These are phyloP conservation scores for Prietella phreatophila DNA, from an alignment of 2,113 vertebrate species.

Conservation along the genomic window DNA sequence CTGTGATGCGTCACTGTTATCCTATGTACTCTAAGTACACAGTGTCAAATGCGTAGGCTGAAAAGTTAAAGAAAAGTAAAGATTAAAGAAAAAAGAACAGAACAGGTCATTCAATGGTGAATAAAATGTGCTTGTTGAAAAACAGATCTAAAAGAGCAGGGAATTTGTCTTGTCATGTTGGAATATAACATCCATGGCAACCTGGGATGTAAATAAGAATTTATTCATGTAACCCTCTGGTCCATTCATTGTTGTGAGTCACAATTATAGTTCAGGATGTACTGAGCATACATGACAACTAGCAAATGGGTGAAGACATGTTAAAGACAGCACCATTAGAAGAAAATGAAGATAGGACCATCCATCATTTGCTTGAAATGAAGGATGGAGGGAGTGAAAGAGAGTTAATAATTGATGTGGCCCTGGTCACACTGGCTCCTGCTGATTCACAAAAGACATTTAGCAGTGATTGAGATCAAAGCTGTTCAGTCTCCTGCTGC, in stretches of 20 bases:
- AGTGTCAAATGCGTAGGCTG: background rate
- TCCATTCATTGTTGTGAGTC: conserved; percentile 7
- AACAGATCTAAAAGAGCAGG: background rate
- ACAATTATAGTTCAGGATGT: background rate
- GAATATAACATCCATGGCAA: background rate
- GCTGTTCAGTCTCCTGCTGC: conserved; percentile 78
- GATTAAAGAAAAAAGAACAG: background rate
- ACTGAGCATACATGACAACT: background rate
- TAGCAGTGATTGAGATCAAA: conserved; percentile 92
- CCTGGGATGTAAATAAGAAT: background rate
- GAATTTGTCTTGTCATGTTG: background rate
- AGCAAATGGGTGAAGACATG: background rate
- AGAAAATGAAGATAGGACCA: conserved; percentile 16
- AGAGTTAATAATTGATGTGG: conserved; percentile 83
- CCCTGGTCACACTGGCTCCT: conserved; percentile 73
- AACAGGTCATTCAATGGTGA: background rate
- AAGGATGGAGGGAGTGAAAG: conserved; percentile 18
- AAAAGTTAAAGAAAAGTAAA: background rate
- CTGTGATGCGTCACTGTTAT: background rate
- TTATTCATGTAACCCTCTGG: no score
- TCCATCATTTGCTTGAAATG: conserved; percentile 20
- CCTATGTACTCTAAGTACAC: background rate
- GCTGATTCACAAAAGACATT: conserved; percentile 86
- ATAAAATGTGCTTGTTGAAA: background rate
- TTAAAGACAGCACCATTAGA: conserved; percentile 14